phyloP scores from a whole-genome alignment of 2,888 invertebrate species.

The Platycheirus albimanus region DNA sequence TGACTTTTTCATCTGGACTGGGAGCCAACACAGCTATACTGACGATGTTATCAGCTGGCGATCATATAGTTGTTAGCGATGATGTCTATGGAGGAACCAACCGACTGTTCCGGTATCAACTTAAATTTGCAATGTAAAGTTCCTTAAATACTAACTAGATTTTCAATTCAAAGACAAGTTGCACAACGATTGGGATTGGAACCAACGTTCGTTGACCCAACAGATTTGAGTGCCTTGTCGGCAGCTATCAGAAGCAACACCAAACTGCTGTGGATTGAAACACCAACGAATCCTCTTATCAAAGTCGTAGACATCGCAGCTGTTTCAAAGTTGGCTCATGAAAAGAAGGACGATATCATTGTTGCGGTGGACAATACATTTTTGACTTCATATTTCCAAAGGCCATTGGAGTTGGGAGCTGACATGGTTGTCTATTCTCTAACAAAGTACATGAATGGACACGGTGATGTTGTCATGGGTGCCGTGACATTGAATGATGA shows the following conservation, averaged over 20 bases:
- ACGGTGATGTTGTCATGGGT: constrained; percentile 98
- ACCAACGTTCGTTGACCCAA: constrained; percentile 90
- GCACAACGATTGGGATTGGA: constrained; percentile 88
- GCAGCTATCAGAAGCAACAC: constrained; percentile 91
- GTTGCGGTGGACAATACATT: constrained; percentile 97
- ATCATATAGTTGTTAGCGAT: constrained; percentile 95
- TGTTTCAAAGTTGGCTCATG: constrained; percentile 86
- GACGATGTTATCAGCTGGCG: constrained; percentile 90
- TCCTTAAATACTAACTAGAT: no score
- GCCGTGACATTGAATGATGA: constrained; percentile 90
- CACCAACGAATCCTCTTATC: constrained; percentile 97
- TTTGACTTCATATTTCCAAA: constrained; percentile 94
- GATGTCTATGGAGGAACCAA: constrained; percentile 98
- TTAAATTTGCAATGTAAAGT: no score
- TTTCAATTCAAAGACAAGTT: constrained; percentile 85
- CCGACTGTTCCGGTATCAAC: constrained; percentile 88
- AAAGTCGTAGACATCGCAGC: constrained; percentile 94
- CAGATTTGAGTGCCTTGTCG: constrained; percentile 86
- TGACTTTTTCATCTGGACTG: constrained; percentile 94
- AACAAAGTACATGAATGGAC: constrained; percentile 99
- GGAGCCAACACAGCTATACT: constrained; percentile 91
- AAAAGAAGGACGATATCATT: constrained; percentile 83
- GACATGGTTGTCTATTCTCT: constrained; percentile 96
- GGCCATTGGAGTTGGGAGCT: constrained; percentile 94
- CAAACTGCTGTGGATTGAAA: constrained; percentile 96